Percentiles rank a stretch among this genome's conserved stretches.
Conservation (phyloP, 1,140 invertebrate species). For the Babylonia areolata region DNA sequence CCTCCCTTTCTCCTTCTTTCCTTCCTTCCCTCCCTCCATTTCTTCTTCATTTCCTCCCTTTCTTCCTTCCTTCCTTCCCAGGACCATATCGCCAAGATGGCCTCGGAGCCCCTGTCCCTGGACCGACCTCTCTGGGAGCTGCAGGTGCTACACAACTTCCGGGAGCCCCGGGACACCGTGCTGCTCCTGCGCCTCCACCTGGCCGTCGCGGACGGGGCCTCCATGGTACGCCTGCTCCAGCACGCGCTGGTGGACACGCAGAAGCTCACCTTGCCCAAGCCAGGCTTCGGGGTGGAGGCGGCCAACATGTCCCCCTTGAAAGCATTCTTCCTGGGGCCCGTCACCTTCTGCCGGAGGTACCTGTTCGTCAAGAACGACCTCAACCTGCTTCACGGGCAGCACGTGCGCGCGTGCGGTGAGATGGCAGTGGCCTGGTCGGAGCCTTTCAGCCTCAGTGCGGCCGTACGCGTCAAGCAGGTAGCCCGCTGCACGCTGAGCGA, state of each 20-base stretch:
- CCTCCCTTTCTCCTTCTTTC: neutral
- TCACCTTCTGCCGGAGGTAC: conserved; percentile 78
- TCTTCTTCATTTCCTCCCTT: neutral
- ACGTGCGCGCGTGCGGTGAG: conserved; percentile 62
- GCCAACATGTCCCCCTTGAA: conserved; percentile 53
- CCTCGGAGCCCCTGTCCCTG: conserved; percentile 74
- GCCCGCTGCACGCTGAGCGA: conserved; percentile 79
- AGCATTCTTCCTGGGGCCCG: conserved; percentile 78
- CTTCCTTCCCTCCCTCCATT: neutral
- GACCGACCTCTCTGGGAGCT: conserved; percentile 80
- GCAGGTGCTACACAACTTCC: conserved; percentile 77
- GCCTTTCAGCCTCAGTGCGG: conserved; percentile 69
- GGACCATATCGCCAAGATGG: conserved; percentile 76
- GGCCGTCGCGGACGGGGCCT: conserved; percentile 79
- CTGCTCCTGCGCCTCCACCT: conserved; percentile 79
- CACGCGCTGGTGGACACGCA: conserved; percentile 78
- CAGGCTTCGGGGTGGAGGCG: conserved; percentile 43
- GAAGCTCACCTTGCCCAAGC: conserved; percentile 42
- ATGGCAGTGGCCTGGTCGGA: conserved; percentile 77
- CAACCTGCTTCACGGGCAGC: conserved; percentile 69
- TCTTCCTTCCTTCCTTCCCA: neutral
- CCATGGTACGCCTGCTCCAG: conserved; percentile 77
- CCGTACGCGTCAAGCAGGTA: conserved; percentile 77
- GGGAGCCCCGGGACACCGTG: conserved; percentile 76
- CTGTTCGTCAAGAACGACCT: conserved; percentile 69